phyloP scores from a whole-genome alignment of 2,113 vertebrate genomes.

The Eurypyga helias region DNA sequence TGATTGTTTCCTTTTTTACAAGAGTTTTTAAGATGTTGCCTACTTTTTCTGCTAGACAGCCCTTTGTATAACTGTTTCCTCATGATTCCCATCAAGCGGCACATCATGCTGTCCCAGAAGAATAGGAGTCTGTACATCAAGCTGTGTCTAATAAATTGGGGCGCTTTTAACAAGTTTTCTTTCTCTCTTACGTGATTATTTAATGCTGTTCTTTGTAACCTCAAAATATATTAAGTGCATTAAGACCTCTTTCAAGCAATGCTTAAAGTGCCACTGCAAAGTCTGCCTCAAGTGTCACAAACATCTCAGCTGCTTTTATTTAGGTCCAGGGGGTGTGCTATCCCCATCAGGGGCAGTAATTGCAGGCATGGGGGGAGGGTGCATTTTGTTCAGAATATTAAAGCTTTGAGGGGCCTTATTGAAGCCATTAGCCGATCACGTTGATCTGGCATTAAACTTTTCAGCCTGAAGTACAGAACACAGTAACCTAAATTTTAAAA shows the following conservation, averaged over 20 bases:
- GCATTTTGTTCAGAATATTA: conserved; percentile 2
- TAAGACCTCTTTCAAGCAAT: conserved; percentile 14
- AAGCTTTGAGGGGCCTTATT: conserved; percentile 16
- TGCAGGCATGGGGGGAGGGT: neutral
- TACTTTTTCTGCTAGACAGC: neutral
- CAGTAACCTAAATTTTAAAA: neutral
- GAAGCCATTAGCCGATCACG: conserved; percentile 14
- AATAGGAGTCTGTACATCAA: conserved; percentile 13
- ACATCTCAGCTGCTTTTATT: conserved; percentile 40
- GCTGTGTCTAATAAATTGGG: conserved; percentile 35
- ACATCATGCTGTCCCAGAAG: conserved; percentile 20
- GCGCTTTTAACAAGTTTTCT: conserved; percentile 61
- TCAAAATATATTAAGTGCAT: conserved; percentile 40
- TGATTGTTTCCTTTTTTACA: conserved; percentile 4
- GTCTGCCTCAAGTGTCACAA: conserved; percentile 40
- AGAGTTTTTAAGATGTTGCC: neutral
- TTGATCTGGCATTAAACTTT: conserved; percentile 27
- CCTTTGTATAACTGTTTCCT: conserved; percentile 18
- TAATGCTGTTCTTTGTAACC: conserved; percentile 42
- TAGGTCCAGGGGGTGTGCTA: conserved; percentile 18
- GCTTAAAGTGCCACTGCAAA: conserved; percentile 29
- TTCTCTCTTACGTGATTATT: conserved; percentile 24
- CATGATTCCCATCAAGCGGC: conserved; percentile 1
- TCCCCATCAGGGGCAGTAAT: conserved; percentile 17
- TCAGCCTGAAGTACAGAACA: neutral